Evolutionary conservation across 2,797 vertebrate species (phyloP).

Genomic region (Anableps anableps): DNA sequence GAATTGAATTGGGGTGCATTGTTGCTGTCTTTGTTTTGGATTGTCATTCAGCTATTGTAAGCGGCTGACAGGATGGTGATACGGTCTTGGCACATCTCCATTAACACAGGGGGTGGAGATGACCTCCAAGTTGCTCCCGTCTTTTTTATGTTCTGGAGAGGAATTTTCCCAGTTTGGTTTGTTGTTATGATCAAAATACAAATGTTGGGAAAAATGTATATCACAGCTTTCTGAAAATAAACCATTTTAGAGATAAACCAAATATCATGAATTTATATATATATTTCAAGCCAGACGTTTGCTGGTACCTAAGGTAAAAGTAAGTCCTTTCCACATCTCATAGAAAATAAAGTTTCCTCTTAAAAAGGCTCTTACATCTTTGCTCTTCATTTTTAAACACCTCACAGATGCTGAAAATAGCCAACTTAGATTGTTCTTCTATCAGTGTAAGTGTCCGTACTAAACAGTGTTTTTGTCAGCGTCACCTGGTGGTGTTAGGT

Average conservation of each 20-base stretch:
- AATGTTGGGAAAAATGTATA: conserved; percentile 9
- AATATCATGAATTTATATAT: neutral
- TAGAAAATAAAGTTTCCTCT: neutral
- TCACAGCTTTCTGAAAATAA: neutral
- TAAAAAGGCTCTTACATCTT: conserved; percentile 10
- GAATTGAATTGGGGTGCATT: conserved; percentile 49
- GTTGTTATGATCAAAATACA: conserved; percentile 24
- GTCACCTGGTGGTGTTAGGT: neutral
- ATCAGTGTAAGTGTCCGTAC: neutral
- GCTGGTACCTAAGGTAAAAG: neutral
- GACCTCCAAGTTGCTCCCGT: conserved; percentile 57
- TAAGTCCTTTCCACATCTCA: neutral
- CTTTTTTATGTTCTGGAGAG: conserved; percentile 45
- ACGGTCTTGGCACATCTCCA: conserved; percentile 68
- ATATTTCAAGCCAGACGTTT: neutral
- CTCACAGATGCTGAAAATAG: neutral
- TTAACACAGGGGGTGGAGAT: conserved; percentile 53
- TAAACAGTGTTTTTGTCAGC: neutral
- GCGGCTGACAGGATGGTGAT: conserved; percentile 64
- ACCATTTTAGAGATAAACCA: neutral
- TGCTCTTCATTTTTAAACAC: neutral
- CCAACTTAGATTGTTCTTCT: neutral
- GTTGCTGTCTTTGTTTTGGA: conserved; percentile 65
- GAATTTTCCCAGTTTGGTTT: conserved; percentile 38
- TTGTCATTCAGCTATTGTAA: conserved; percentile 68